A percentile compares a stretch with the other conserved stretches of the same genome.
Evolutionary conservation across 2,888 invertebrate genomes (phyloP).

Genomic region (Eupithecia centaureata): DNA sequence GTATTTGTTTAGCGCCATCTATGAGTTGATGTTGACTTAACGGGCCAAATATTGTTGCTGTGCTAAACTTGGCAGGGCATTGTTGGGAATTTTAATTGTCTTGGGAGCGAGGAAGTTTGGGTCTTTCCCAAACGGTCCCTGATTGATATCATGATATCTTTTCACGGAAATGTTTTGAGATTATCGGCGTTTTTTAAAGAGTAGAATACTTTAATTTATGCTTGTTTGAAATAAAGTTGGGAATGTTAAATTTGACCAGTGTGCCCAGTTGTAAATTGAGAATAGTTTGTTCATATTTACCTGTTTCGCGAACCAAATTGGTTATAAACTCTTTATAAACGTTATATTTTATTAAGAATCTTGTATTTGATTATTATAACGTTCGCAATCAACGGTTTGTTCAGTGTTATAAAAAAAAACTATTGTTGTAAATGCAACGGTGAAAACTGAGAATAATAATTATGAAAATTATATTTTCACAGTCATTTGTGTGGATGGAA

Average conservation of each 20-base stretch:
- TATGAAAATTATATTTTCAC: conserved; percentile 37
- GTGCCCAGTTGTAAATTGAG: conserved; percentile 13
- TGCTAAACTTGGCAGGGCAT: conserved; percentile 1
- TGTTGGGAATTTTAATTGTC: neutral
- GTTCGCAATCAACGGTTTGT: conserved; percentile 25
- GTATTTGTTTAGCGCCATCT: conserved; percentile 17
- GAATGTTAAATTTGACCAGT: conserved; percentile 9
- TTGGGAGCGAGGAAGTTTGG: neutral
- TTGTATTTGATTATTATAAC: conserved; percentile 14
- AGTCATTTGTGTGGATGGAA: conserved; percentile 29
- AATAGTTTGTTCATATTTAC: conserved; percentile 15
- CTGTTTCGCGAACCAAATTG: conserved; percentile 18
- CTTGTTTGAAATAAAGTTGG: neutral
- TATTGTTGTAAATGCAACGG: conserved; percentile 25
- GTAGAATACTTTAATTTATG: neutral
- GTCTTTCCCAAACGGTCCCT: neutral
- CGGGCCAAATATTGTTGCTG: conserved; percentile 13
- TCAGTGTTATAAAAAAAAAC: conserved; percentile 27
- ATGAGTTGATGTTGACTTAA: conserved; percentile 13
- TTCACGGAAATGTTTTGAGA: neutral
- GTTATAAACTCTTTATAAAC: conserved; percentile 21
- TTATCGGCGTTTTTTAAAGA: neutral
- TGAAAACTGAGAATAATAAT: conserved; percentile 27
- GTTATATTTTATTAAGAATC: conserved; percentile 19
- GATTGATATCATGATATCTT: neutral